Evolutionary conservation across 92 coral and sea anemone species (phyloP).

Genomic region (Porites cylindrica): DNA sequence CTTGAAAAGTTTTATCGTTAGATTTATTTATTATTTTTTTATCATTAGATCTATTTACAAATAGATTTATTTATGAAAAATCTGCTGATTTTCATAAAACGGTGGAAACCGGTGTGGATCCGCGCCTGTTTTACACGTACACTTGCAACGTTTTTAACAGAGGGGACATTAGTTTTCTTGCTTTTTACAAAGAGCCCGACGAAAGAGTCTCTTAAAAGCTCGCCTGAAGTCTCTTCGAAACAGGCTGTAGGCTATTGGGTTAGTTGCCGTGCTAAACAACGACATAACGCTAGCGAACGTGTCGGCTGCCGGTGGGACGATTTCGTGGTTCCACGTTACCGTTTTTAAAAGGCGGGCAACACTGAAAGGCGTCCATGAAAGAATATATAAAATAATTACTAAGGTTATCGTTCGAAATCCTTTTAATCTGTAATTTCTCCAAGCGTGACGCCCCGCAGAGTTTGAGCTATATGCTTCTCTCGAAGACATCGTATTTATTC

Average conservation of each 20-base stretch:
- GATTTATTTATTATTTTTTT: no score
- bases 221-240: constrained; percentile 69
- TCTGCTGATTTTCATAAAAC: no score
- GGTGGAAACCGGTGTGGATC: no score
- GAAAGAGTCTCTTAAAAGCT: constrained; percentile 65
- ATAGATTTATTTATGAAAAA: no score
- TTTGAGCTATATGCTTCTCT: background rate
- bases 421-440: constrained; percentile 50
- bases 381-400: constrained; percentile 53
- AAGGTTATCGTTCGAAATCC: constrained; percentile 73
- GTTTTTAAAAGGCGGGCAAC: constrained; percentile 64
- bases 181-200: constrained; percentile 7
- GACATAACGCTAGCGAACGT: constrained; percentile 75
- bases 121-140: no score
- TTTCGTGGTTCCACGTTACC: constrained; percentile 66
- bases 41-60: no score
- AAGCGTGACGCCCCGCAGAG: constrained; percentile 9
- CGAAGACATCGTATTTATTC: constrained; percentile 30
- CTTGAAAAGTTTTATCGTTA: no score
- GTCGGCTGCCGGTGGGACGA: constrained; percentile 58
- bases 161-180: background rate
- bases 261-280: constrained; percentile 68
- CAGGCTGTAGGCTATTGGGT: constrained; percentile 67
- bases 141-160: no score
- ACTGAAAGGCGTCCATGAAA: constrained; percentile 78